Base-by-base conservation (phyloP, 2,797 vertebrate genomes). In the Protonibea diacanthus region DNA sequence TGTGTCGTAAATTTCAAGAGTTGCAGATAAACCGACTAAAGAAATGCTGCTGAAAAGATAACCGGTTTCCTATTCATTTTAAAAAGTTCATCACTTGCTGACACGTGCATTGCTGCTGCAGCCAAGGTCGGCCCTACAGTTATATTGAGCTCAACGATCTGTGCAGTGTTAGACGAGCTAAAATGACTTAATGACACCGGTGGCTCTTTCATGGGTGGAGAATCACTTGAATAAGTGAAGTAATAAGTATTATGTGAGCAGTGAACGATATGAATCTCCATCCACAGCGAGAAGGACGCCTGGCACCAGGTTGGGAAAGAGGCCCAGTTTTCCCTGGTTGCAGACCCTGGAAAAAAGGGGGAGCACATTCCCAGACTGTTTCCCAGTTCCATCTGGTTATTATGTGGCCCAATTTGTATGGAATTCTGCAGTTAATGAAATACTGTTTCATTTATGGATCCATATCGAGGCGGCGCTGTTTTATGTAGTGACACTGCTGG, bases 351-450 rank as follows among this genome's bases (percentile, higher is more conserved):
- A 88, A 90, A 88, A 86, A 80, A 48, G 49, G 71, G 73, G 74
- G 81, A 66, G 74, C 76, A 86, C 89, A 92, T 93, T 94, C 91
- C 90, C 92, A 94, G 91, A 92, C 92, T 90, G 71, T 86, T 89
- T 91, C 88, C 86, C 86, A 85, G 83, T 88, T 89, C 91, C 92
- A 91, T 93, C 86, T 86, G 89, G 89, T 91, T 91, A 90, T 92
- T 93, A 91, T 64, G 76, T 76, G 64, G 81, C 53, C 77, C 86
- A 88, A 92, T 93, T 94, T 92, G 88, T 90, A 86, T 87, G 92
- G 88, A 92, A 93, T 93, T 92, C 86, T 87, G 66, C 47, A 71
- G 65, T 84, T 93, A 93, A 94, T 91, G 84, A 93, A 93, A 90
- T 74, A 76, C 75, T 80, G 76, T 77, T 86, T 88, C 21, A 64